Evolutionary conservation across 2,888 invertebrate genomes (phyloP).

Genomic region (Helleia helle): DNA sequence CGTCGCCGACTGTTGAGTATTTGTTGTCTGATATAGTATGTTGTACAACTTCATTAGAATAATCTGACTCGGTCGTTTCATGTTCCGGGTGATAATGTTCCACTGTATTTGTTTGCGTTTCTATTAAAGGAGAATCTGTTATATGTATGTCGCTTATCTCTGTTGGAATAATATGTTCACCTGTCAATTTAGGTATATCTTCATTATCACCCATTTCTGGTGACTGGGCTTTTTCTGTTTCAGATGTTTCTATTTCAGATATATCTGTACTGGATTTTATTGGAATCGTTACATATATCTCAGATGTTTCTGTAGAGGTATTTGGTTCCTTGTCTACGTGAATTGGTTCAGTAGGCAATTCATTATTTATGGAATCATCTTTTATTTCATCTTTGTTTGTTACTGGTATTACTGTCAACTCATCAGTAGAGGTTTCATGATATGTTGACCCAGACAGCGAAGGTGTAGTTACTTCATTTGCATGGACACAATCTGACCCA

Average conservation of each 20-base stretch:
- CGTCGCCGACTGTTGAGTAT: not conserved
- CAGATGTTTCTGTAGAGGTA: slow-evolving; percentile 2
- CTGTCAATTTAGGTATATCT: not conserved
- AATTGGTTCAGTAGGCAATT: not conserved
- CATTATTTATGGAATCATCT: slow-evolving; percentile 2
- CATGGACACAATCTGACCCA: slow-evolving; percentile 28
- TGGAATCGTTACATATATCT: slow-evolving; percentile 14
- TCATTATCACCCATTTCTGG: not conserved
- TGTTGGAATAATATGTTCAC: not conserved
- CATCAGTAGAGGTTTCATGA: slow-evolving; percentile 13
- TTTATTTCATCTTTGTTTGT: slow-evolving; percentile 5
- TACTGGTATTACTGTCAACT: slow-evolving; percentile 11
- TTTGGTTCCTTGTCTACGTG: not conserved
- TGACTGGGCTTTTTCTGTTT: not conserved
- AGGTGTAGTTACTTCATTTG: slow-evolving; percentile 12
- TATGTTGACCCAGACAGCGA: slow-evolving; percentile 10
- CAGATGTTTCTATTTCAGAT: slow-evolving; percentile 5
- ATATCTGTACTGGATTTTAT: slow-evolving; percentile 15
- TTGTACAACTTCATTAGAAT: not conserved
- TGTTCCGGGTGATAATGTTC: not conserved
- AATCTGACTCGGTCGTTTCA: not conserved
- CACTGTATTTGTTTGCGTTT: not conserved
- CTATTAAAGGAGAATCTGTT: not conserved
- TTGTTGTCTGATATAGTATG: not conserved
- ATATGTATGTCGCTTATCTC: not conserved